phyloP scores from a whole-genome alignment of 2,888 invertebrate species.

The Electrophaes corylata region DNA sequence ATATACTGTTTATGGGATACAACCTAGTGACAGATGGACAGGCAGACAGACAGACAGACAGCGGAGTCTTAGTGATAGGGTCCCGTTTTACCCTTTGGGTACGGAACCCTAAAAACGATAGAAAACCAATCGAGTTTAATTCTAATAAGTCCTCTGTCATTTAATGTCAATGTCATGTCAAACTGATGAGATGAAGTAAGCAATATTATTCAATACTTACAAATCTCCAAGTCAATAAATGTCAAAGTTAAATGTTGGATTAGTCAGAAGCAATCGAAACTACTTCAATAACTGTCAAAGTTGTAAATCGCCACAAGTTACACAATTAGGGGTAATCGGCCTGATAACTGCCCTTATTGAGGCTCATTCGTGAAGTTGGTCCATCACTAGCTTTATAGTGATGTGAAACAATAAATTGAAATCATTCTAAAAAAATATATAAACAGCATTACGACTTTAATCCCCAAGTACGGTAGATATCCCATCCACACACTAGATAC shows the following conservation, averaged over 20 bases:
- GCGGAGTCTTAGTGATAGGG: too few species aligned
- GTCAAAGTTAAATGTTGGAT: conserved; percentile 4
- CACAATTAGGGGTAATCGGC: conserved; percentile 23
- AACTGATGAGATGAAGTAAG: neutral
- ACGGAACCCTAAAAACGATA: too few species aligned
- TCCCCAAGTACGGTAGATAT: too few species aligned
- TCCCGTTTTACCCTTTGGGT: too few species aligned
- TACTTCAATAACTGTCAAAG: conserved; percentile 22
- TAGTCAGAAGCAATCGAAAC: conserved; percentile 17
- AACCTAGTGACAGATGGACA: too few species aligned
- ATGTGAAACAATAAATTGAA: neutral
- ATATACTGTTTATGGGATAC: too few species aligned
- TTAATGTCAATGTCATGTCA: neutral
- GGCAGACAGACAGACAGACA: too few species aligned
- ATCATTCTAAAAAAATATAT: too few species aligned
- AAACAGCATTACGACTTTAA: too few species aligned
- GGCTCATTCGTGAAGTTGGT: conserved; percentile 9
- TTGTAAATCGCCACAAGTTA: conserved; percentile 20
- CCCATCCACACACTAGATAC: too few species aligned
- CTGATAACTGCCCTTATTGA: conserved; percentile 17
- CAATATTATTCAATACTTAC: neutral
- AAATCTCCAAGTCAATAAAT: conserved; percentile 16
- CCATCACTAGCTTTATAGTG: conserved; percentile 11
- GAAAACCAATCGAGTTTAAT: too few species aligned
- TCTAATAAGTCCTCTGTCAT: neutral